These are phyloP conservation scores for Montipora cactus DNA, from an alignment of 64 coral and sea anemone species.

Conservation along the genomic window DNA sequence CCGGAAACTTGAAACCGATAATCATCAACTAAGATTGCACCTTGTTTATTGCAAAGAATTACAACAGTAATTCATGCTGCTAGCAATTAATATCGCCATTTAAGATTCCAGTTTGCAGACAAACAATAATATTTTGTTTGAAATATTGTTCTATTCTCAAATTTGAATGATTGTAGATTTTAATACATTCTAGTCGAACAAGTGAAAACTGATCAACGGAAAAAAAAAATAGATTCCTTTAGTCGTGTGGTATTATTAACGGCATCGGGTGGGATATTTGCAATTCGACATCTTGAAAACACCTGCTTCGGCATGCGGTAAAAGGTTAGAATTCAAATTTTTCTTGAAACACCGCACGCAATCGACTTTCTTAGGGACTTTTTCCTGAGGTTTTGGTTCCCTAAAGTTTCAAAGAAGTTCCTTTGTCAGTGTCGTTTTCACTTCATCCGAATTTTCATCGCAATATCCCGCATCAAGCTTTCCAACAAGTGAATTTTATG, in stretches of 20 bases:
- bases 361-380: too few relatives aligned
- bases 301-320: not conserved
- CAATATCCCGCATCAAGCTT: too few relatives aligned
- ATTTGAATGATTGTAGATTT: not conserved
- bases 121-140: not conserved
- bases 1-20: not conserved
- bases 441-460: too few relatives aligned
- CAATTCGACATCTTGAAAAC: not conserved
- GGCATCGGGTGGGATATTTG: not conserved
- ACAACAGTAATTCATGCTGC: not conserved
- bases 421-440: too few relatives aligned
- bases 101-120: not conserved
- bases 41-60: not conserved
- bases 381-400: too few relatives aligned
- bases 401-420: too few relatives aligned
- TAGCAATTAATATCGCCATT: not conserved
- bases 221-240: not conserved
- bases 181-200: not conserved
- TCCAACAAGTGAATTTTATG: too few relatives aligned
- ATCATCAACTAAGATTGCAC: too few relatives aligned
- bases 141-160: not conserved
- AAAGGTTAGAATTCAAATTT: too few relatives aligned
- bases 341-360: too few relatives aligned
- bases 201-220: not conserved
- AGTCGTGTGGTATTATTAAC: not conserved